These are phyloP conservation scores for Stichopus horrens DNA, from an alignment of 53 echinoderm and acorn worm species.

Conservation along the genomic window DNA sequence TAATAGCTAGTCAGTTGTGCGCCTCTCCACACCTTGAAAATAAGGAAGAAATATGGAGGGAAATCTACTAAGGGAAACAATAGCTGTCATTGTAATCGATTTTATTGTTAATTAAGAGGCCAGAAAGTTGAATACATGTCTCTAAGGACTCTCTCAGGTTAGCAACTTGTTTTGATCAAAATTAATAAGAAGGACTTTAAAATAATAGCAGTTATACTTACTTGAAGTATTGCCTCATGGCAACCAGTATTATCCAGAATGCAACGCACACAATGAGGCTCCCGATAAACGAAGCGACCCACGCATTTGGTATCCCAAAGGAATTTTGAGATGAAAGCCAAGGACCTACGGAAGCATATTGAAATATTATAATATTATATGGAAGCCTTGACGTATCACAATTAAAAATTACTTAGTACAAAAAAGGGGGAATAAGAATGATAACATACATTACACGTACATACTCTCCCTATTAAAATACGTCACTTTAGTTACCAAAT, in stretches of 20 bases:
- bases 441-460: neutral
- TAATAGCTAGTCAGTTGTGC: too few species aligned
- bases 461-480: neutral
- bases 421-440: neutral
- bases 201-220: neutral
- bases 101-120: too few species aligned
- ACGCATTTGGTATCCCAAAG: slow-evolving; percentile 36
- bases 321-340: slow-evolving; percentile 35
- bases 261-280: neutral
- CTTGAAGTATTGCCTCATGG: slow-evolving; percentile 13
- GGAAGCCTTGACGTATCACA: too few species aligned
- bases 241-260: neutral
- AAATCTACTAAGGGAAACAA: too few species aligned
- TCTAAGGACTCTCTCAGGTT: too few species aligned
- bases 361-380: neutral
- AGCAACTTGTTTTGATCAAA: too few species aligned
- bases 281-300: slow-evolving; percentile 18
- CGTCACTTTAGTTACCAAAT: neutral
- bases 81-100: too few species aligned
- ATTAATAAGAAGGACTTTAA: too few species aligned
- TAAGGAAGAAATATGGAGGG: too few species aligned
- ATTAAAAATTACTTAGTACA: too few species aligned
- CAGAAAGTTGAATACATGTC: too few species aligned
- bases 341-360: slow-evolving; percentile 3
- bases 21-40: too few species aligned